phyloP scores from a whole-genome alignment of 1,140 invertebrate genomes.

The Sarcophaga peregrina region DNA sequence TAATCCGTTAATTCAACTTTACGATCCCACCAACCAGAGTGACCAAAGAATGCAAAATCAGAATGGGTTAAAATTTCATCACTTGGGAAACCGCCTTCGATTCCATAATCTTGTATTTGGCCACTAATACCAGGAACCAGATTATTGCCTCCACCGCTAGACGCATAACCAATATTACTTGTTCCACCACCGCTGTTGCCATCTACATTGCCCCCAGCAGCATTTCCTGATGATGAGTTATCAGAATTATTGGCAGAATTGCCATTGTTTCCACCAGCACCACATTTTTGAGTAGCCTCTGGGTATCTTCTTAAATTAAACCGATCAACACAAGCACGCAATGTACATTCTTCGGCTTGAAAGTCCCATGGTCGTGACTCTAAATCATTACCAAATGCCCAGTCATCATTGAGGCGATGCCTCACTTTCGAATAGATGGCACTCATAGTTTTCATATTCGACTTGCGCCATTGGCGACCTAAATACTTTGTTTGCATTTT shows the following conservation, averaged over 20 bases:
- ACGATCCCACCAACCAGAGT: slow-evolving; percentile 65
- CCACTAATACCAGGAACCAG: slow-evolving; percentile 40
- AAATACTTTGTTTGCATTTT: slow-evolving; percentile 99
- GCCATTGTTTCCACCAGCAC: slow-evolving; percentile 53
- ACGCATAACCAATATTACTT: slow-evolving; percentile 46
- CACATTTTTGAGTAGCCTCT: slow-evolving; percentile 66
- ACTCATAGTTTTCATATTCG: slow-evolving; percentile 99
- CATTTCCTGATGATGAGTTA: slow-evolving; percentile 52
- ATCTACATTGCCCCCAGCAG: slow-evolving; percentile 45
- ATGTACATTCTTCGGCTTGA: slow-evolving; percentile 96
- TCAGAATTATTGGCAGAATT: slow-evolving; percentile 54
- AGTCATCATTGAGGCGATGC: slow-evolving; percentile 97
- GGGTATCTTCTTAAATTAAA: slow-evolving; percentile 94
- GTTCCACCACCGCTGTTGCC: slow-evolving; percentile 45
- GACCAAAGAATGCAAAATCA: slow-evolving; percentile 64
- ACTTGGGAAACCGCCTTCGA: slow-evolving; percentile 63
- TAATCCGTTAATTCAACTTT: slow-evolving; percentile 90
- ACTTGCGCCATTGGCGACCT: slow-evolving; percentile 98
- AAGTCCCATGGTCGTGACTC: slow-evolving; percentile 99
- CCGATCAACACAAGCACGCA: slow-evolving; percentile 92
- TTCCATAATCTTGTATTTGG: slow-evolving; percentile 61
- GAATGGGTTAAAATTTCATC: slow-evolving; percentile 64
- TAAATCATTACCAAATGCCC: slow-evolving; percentile 99
- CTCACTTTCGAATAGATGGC: slow-evolving; percentile 98
- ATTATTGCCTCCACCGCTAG: slow-evolving; percentile 59